Evolutionary conservation across 2,113 vertebrate genomes (phyloP), one percentile per base, ranked within the genome.

Genomic region (Elgaria multicarinata): DNA sequence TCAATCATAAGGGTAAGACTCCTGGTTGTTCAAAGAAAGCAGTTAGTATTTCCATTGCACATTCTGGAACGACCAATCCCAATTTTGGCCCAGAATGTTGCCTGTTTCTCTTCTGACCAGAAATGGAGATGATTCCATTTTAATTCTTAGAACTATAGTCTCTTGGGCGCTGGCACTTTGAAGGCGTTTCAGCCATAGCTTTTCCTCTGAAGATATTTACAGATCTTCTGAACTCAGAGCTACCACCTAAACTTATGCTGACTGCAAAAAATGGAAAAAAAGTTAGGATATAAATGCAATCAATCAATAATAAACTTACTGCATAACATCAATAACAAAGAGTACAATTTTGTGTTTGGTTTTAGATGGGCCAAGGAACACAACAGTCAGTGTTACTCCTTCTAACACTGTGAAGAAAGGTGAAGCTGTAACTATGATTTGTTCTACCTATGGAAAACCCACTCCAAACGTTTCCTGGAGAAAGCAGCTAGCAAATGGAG

Each of bases 321-420:
- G 39, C 24, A 42, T 28, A 24, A 36, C 12, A 44, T 50, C 26
- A 50, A 3, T 83, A 66, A 44, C 3, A 42, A 66, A 42, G 24
- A 28, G 26, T 42, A 42, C 26, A 66, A 24, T 46, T 69, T 81
- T 5, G 83, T 46, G 80, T 50, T 93, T 84, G 12, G 28, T 93
- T 95, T 94, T 91, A 97, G 97, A 94, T 94, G 94, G 95, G 18
- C 97, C 97, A 0, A 93, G 42, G 39, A 94, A 96, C 20, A 95
- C 94, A 18, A 18, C 12, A 3, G 46, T 97, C 84, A 94, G 82
- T 58, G 92, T 96, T 79, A 94, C 64, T 9, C 95, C 97, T 28
- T 93, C 95, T 42, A 33, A 83, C 86, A 33, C 71, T 78, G 88
- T 97, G 90, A 92, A 94, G 83, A 97, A 97, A 92, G 97, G 97